These are phyloP conservation scores for Apantesis nais DNA, from an alignment of 2,888 invertebrate species.

Conservation along the genomic window DNA sequence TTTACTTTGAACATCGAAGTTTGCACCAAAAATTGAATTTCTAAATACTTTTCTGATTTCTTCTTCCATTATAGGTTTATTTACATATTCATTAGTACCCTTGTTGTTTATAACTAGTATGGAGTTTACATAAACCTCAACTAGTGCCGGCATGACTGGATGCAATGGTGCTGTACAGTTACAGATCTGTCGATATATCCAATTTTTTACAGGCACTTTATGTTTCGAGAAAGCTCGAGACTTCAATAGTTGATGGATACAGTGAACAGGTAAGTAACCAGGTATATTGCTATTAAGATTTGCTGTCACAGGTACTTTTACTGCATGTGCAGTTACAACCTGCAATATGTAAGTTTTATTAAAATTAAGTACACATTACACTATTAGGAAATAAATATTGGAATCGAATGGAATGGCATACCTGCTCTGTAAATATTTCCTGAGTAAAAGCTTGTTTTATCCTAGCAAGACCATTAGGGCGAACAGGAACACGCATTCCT, in stretches of 20 bases:
- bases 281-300: conserved; percentile 94
- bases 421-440: conserved; percentile 98
- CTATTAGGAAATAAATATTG: background rate
- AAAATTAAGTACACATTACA: background rate
- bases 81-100: conserved; percentile 91
- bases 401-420: conserved; percentile 49
- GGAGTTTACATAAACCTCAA: conserved; percentile 98
- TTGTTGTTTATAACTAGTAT: conserved; percentile 90
- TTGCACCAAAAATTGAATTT: conserved; percentile 90
- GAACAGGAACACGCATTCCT: conserved; percentile 96
- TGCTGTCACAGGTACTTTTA: conserved; percentile 97
- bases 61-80: conserved; percentile 95
- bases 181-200: conserved; percentile 98
- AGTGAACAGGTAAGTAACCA: conserved; percentile 97
- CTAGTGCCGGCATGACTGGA: conserved; percentile 95
- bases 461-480: conserved; percentile 94
- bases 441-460: conserved; percentile 98
- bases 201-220: conserved; percentile 97
- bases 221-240: conserved; percentile 98
- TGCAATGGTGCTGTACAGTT: conserved; percentile 95
- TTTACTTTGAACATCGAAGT: conserved; percentile 87
- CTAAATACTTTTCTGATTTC: conserved; percentile 95
- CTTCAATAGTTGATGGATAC: conserved; percentile 97
- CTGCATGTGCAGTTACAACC: conserved; percentile 97
- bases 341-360: conserved; percentile 46